Evolutionary conservation across 2,113 vertebrate genomes (phyloP).

Genomic region (Hemiscyllium ocellatum): DNA sequence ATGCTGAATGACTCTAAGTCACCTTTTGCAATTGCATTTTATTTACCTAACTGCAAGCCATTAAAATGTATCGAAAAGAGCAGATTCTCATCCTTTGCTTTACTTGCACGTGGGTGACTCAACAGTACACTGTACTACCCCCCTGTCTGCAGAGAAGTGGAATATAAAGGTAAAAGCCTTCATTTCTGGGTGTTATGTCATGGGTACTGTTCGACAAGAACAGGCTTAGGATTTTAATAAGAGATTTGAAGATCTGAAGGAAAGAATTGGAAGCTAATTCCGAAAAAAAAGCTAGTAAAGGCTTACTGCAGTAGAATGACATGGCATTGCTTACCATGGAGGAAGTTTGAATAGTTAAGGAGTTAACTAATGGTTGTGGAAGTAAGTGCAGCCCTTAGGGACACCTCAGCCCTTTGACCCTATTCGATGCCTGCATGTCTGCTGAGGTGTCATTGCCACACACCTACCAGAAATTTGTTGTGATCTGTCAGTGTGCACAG

Average conservation of each 20-base stretch:
- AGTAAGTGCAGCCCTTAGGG: neutral
- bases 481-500: neutral
- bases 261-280: neutral
- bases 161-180: neutral
- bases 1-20: too few relatives aligned
- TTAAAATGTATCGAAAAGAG: neutral
- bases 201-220: neutral
- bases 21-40: neutral
- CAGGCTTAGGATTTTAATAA: neutral
- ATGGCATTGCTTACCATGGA: neutral
- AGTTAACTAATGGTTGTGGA: neutral
- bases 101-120: neutral
- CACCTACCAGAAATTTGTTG: constrained; percentile 12
- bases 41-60: neutral
- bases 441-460: neutral
- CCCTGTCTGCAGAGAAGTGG: neutral
- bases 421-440: neutral
- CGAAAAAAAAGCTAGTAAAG: neutral
- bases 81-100: neutral
- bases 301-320: neutral
- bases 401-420: neutral
- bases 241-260: neutral
- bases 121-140: neutral
- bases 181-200: neutral
- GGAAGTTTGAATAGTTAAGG: neutral